These are phyloP conservation scores for Himalopsyche phryganea DNA, from an alignment of 1,140 invertebrate genomes.

Conservation along the genomic window DNA sequence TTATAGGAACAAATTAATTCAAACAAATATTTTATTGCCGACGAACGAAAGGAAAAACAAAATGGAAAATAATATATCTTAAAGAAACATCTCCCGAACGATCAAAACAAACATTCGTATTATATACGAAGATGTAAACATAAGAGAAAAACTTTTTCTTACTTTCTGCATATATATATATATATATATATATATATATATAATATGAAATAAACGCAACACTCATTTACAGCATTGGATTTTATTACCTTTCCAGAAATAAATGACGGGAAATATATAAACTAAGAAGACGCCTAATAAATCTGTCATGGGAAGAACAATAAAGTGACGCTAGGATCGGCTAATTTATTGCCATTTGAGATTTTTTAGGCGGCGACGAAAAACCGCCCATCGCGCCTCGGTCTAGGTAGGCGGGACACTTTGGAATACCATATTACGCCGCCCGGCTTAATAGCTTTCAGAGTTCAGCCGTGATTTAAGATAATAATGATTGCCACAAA, in stretches of 20 bases:
- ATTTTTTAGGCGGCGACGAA: constrained; percentile 6
- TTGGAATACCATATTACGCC: constrained; percentile 23
- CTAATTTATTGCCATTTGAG: constrained; percentile 22
- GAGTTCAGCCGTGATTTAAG: no score
- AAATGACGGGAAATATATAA: constrained; percentile 28
- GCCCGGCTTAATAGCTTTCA: constrained; percentile 15
- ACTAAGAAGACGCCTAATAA: constrained; percentile 28
- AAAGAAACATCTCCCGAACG: no score
- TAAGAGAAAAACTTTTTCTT: constrained; percentile 15
- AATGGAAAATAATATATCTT: no score
- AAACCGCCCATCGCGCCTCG: not conserved
- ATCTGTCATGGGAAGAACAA: constrained; percentile 29
- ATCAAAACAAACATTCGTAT: no score
- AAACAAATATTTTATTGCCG: not conserved
- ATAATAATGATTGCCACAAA: no score
- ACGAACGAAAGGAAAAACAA: not conserved
- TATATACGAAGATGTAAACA: no score
- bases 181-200: constrained; percentile 4
- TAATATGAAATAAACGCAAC: no score
- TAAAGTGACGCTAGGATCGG: constrained; percentile 15
- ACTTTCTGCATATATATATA: not conserved
- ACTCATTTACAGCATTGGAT: constrained; percentile 28
- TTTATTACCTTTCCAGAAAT: constrained; percentile 33
- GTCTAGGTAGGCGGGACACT: constrained; percentile 5
- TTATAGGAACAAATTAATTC: not conserved